Evolutionary conservation across 2,797 vertebrate genomes (phyloP).

Genomic region (Hoplostethus mediterraneus): DNA sequence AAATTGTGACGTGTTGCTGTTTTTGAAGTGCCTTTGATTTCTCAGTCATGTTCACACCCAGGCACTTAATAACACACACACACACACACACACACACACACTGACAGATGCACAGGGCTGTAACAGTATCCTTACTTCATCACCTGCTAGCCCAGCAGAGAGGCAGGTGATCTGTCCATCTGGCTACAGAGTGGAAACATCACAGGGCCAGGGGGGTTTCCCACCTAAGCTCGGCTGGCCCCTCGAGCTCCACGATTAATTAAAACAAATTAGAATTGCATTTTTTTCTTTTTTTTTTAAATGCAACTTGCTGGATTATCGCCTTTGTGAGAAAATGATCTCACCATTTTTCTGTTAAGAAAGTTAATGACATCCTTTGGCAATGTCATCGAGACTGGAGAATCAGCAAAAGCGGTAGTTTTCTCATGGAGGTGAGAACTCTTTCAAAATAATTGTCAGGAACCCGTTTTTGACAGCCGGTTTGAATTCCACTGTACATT

Average conservation of each 20-base stretch:
- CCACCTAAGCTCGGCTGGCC: background rate
- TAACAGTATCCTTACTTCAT: conserved; percentile 65
- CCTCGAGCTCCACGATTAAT: background rate
- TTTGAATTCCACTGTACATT: background rate
- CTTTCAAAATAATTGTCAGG: background rate
- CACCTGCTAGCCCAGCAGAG: conserved; percentile 62
- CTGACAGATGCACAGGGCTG: conserved; percentile 53
- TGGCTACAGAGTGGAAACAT: conserved; percentile 60
- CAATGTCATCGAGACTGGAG: background rate
- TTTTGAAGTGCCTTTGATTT: conserved; percentile 78
- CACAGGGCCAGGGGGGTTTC: conserved; percentile 8
- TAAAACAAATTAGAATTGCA: background rate
- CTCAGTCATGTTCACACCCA: conserved; percentile 72
- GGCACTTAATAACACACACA: conserved; percentile 70
- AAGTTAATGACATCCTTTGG: background rate
- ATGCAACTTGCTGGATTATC: background rate
- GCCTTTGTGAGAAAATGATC: too few relatives aligned
- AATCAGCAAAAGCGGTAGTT: background rate
- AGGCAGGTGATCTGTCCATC: conserved; percentile 64
- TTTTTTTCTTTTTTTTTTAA: too few relatives aligned
- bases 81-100: conserved; percentile 63
- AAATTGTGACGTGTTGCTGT: conserved; percentile 52
- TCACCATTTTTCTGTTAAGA: background rate
- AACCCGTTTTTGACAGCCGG: background rate
- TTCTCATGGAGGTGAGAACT: background rate